Evolutionary conservation across 2,888 invertebrate species (phyloP).

Genomic region (Tachina grossa): DNA sequence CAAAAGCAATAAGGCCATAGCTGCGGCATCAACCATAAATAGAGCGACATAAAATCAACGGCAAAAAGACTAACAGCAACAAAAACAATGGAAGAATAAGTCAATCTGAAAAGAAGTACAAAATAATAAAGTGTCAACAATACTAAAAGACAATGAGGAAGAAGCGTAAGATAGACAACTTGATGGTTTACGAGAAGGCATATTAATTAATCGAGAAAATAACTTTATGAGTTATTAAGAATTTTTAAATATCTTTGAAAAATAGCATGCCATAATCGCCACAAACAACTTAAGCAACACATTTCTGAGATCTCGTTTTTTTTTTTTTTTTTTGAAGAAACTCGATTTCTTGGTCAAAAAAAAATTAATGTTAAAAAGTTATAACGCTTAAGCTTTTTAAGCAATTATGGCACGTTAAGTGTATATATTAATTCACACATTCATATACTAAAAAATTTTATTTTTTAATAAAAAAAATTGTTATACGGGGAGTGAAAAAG

Average conservation of each 20-base stretch:
- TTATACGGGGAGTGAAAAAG: not conserved
- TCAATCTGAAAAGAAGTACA: slow-evolving; percentile 9
- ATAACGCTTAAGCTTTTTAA: too few species aligned
- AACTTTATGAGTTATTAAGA: slow-evolving; percentile 44
- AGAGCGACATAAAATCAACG: slow-evolving; percentile 9
- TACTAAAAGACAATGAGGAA: slow-evolving; percentile 20
- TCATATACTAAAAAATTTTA: too few species aligned
- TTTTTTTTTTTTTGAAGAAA: too few species aligned
- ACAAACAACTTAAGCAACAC: too few species aligned
- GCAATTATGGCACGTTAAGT: too few species aligned
- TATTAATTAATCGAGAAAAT: slow-evolving; percentile 63
- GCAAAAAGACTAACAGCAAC: not conserved
- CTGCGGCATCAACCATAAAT: slow-evolving; percentile 13
- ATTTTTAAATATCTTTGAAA: not conserved
- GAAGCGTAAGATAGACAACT: slow-evolving; percentile 4
- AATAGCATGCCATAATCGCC: too few species aligned
- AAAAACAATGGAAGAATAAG: not conserved
- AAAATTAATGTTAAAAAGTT: too few species aligned
- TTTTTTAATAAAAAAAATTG: too few species aligned
- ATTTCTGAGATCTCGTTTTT: too few species aligned
- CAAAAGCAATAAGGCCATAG: not conserved
- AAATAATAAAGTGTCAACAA: slow-evolving; percentile 62
- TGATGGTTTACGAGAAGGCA: slow-evolving; percentile 33
- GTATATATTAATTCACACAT: too few species aligned
- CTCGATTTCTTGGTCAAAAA: too few species aligned